Percentiles rank a stretch among this genome's conserved stretches.
Conservation (phyloP, 1,140 invertebrate genomes). For the Drosophila auraria region DNA sequence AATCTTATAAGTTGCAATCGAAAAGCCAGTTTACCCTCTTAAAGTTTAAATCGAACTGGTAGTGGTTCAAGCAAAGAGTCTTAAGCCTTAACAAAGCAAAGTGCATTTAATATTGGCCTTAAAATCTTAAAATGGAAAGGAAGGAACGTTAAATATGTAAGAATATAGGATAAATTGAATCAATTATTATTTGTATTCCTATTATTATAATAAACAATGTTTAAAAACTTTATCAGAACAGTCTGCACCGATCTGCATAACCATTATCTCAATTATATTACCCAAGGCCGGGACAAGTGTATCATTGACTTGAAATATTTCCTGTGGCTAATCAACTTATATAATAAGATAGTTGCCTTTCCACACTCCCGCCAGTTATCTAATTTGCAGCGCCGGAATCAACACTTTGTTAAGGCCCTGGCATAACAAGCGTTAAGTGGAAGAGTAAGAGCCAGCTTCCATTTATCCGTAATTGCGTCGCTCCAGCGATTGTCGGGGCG, state of each 20-base stretch:
- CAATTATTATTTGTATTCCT: too few species aligned
- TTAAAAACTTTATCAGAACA: not conserved
- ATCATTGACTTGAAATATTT: conserved; percentile 16
- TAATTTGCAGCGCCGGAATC: conserved; percentile 41
- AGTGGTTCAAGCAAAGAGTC: not conserved
- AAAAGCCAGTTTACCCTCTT: conserved; percentile 11
- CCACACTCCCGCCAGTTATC: conserved; percentile 41
- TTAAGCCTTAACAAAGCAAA: not conserved
- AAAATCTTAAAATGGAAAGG: not conserved
- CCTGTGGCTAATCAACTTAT: conserved; percentile 27
- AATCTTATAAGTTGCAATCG: conserved; percentile 43
- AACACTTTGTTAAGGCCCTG: conserved; percentile 39
- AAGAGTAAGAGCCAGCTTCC: conserved; percentile 28
- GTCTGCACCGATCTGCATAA: not conserved
- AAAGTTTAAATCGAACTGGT: not conserved
- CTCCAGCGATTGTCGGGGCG: conserved; percentile 45
- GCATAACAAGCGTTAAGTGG: conserved; percentile 50
- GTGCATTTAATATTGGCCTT: not conserved
- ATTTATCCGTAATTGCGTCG: conserved; percentile 74
- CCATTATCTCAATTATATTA: conserved; percentile 22
- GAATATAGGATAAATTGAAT: too few species aligned
- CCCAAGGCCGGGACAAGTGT: conserved; percentile 9
- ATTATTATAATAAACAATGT: not conserved
- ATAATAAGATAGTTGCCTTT: conserved; percentile 50
- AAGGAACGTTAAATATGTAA: too few species aligned